Base-by-base conservation (phyloP, 2,888 invertebrate species). In the Perizoma flavofasciatum region DNA sequence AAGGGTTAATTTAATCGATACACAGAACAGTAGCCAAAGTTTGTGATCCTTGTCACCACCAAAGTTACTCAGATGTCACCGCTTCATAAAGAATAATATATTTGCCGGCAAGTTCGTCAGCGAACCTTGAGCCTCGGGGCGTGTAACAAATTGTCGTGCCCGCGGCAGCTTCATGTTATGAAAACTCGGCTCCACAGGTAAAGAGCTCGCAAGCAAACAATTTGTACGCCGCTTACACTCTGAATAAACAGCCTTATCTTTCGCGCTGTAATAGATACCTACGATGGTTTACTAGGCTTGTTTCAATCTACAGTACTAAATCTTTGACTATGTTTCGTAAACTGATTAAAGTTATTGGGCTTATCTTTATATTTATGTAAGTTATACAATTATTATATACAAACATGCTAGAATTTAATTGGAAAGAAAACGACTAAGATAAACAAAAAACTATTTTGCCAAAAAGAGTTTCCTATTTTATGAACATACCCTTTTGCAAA, bases 231-330 rank as follows among this genome's bases (percentile, higher is more conserved):
- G 86, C 82, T 88, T 88, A 87, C 81, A 82, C 78, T 73, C 81
- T 81, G 83, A 85, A 87, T 85, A 88, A 89, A 89, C 84, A 88
- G 83, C 74, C 81, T 84, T 86, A 86, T 85, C 83, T 82, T 68
- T 64, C 56, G 67, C 71, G 73, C 72, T 73, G 77, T 79, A 78
- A 83, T 75, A 76, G 78, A 83, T 81, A 79, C 74, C 68, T 72
- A 70, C 67, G 75, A 77, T 79, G 76, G 79, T 80, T 79, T 77
- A 73, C 71, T 71, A 69, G 66, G 64, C 68, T 64, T 67, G 67
- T 68, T 72, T 64, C 65, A 72, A 62, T 70, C 72, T 72, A 43
- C 68, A 69, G 69, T 69, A 69, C 64, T 67, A 61, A 55, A 56
- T 58, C 59, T 65, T 66, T 59, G 51, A 51, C n/a, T 48, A 10